These are phyloP conservation scores for Acanthurus leucopareius DNA, from an alignment of 2,797 vertebrate genomes.

Conservation along the genomic window DNA sequence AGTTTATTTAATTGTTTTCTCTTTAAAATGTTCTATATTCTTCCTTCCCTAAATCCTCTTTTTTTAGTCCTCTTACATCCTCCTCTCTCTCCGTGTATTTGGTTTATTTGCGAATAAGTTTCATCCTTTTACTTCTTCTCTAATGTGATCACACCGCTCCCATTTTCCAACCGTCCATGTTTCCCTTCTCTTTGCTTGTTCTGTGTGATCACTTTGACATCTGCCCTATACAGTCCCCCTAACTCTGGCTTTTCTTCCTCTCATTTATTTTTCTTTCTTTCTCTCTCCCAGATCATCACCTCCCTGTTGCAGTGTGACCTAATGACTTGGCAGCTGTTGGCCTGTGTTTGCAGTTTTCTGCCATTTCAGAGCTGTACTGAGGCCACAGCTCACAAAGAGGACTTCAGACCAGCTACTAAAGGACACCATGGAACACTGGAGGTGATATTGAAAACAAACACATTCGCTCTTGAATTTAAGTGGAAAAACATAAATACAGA, in stretches of 20 bases:
- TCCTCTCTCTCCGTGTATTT: background rate
- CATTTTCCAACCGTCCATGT: background rate
- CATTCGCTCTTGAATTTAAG: background rate
- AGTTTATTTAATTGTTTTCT: background rate
- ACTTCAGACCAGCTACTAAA: constrained; percentile 28
- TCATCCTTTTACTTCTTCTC: background rate
- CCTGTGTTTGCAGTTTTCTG: constrained; percentile 68
- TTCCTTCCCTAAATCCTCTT: background rate
- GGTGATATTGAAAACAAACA: constrained; percentile 7
- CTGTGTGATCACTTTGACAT: background rate
- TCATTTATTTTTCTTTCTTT: background rate
- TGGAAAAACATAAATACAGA: background rate
- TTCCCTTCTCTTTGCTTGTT: background rate
- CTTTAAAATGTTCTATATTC: background rate
- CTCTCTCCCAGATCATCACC: constrained; percentile 45
- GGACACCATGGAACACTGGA: constrained; percentile 10
- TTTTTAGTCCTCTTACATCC: too few species aligned
- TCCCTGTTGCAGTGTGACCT: constrained; percentile 69
- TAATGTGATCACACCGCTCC: constrained; percentile 8
- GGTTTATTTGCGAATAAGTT: background rate
- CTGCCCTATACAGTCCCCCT: background rate
- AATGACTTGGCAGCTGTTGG: constrained; percentile 72
- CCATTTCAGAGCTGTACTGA: constrained; percentile 49
- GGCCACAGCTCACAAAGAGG: constrained; percentile 27
- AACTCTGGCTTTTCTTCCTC: background rate